A percentile compares a stretch with the other conserved stretches of the same genome.
These are phyloP conservation scores for Matsumyia berberina DNA, from an alignment of 2,888 invertebrate species.

Conservation along the genomic window DNA sequence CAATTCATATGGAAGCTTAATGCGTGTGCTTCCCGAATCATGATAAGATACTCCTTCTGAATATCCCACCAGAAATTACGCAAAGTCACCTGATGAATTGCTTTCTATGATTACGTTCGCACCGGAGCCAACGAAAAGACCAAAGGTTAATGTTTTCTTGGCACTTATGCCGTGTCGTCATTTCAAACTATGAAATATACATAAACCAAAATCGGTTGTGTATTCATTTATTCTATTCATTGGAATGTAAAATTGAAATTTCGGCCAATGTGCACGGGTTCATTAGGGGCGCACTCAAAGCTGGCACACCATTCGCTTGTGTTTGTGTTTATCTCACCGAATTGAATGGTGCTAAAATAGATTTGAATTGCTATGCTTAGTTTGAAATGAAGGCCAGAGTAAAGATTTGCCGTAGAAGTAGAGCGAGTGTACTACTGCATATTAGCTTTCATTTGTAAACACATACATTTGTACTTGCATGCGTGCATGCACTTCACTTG, in stretches of 20 bases:
- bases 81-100: conserved; percentile 10
- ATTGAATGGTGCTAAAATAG: conserved; percentile 45
- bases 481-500: no score
- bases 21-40: background rate
- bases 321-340: conserved; percentile 1
- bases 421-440: background rate
- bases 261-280: conserved; percentile 59
- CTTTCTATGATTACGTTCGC: background rate
- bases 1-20: background rate
- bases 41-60: background rate
- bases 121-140: background rate
- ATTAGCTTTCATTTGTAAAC: no score
- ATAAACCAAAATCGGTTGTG: conserved; percentile 4
- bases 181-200: conserved; percentile 6
- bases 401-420: conserved; percentile 5
- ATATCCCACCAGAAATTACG: background rate
- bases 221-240: conserved; percentile 31
- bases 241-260: conserved; percentile 37
- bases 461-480: no score
- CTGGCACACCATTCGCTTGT: background rate
- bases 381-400: conserved; percentile 47
- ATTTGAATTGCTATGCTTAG: conserved; percentile 33
- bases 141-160: conserved; percentile 22
- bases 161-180: conserved; percentile 13
- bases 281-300: conserved; percentile 42